phyloP scores from a whole-genome alignment of 2,113 vertebrate genomes.

The Leucopsar rothschildi region DNA sequence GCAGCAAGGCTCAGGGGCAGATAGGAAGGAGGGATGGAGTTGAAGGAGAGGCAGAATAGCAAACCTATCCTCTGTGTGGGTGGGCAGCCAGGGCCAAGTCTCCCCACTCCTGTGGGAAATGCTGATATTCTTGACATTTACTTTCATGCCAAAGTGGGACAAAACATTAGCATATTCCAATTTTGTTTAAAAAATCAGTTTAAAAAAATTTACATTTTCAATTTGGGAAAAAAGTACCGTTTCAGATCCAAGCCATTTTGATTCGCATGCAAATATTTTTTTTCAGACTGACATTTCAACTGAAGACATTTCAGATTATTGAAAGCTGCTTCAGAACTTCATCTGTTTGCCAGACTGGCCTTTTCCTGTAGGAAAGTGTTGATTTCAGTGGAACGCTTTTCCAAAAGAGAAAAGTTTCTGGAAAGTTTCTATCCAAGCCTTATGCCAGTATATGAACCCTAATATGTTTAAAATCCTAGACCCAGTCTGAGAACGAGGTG shows the following conservation, averaged over 20 bases:
- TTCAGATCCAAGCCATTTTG: background rate
- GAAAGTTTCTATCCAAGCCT: slow-evolving; percentile 46
- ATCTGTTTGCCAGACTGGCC: slow-evolving; percentile 44
- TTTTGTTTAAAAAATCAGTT: background rate
- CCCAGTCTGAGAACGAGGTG: slow-evolving; percentile 17
- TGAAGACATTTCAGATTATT: slow-evolving; percentile 46
- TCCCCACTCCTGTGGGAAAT: background rate
- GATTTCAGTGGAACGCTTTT: slow-evolving; percentile 58
- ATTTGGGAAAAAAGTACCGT: background rate
- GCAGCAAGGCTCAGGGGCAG: background rate
- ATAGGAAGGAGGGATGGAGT: background rate
- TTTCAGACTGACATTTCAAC: slow-evolving; percentile 47
- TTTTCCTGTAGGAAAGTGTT: slow-evolving; percentile 60
- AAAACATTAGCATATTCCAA: background rate
- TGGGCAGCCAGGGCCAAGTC: background rate
- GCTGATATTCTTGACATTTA: slow-evolving; percentile 5
- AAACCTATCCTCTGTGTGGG: background rate
- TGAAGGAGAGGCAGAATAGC: background rate
- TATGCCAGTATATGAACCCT: slow-evolving; percentile 32
- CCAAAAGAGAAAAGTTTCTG: slow-evolving; percentile 44
- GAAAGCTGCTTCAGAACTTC: slow-evolving; percentile 54
- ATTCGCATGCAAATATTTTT: slow-evolving; percentile 1
- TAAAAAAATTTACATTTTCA: background rate
- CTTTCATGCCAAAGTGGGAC: background rate
- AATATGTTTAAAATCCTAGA: slow-evolving; percentile 47